These are phyloP conservation scores for Cryptus viduatorius DNA, from an alignment of 2,888 invertebrate species.

Conservation along the genomic window DNA sequence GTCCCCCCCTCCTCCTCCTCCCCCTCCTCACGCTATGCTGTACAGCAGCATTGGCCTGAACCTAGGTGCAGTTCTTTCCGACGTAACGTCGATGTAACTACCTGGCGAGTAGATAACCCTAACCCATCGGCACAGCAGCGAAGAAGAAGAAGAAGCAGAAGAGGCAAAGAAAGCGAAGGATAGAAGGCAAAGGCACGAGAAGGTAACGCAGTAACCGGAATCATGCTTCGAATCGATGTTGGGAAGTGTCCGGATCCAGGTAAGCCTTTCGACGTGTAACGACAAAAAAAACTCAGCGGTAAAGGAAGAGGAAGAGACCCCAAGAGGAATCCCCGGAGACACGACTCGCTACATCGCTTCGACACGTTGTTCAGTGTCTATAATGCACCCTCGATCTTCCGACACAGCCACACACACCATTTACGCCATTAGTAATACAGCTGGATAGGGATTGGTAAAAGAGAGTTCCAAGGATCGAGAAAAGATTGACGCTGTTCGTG, in stretches of 20 bases:
- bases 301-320: slow-evolving; percentile 31
- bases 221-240: slow-evolving; percentile 71
- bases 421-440: neutral
- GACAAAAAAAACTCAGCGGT: neutral
- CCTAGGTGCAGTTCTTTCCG: slow-evolving; percentile 37
- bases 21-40: slow-evolving; percentile 9
- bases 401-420: slow-evolving; percentile 12
- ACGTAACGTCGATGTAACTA: slow-evolving; percentile 70
- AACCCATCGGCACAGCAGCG: slow-evolving; percentile 36
- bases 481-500: slow-evolving; percentile 7
- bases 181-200: slow-evolving; percentile 69
- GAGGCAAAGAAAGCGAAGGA: slow-evolving; percentile 30
- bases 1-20: slow-evolving; percentile 16
- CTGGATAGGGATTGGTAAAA: neutral
- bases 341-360: slow-evolving; percentile 60
- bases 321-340: slow-evolving; percentile 59
- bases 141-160: slow-evolving; percentile 12
- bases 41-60: slow-evolving; percentile 16
- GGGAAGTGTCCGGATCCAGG: slow-evolving; percentile 68
- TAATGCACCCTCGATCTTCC: slow-evolving; percentile 32
- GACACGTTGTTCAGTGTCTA: slow-evolving; percentile 27
- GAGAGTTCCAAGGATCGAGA: neutral
- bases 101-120: slow-evolving; percentile 72
- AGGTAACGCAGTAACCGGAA: slow-evolving; percentile 71
- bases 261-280: slow-evolving; percentile 43